A percentile compares a stretch with the other conserved stretches of the same genome.
phyloP scores from a whole-genome alignment of 2,797 vertebrate genomes.

The Pipistrellus pipistrellus region DNA sequence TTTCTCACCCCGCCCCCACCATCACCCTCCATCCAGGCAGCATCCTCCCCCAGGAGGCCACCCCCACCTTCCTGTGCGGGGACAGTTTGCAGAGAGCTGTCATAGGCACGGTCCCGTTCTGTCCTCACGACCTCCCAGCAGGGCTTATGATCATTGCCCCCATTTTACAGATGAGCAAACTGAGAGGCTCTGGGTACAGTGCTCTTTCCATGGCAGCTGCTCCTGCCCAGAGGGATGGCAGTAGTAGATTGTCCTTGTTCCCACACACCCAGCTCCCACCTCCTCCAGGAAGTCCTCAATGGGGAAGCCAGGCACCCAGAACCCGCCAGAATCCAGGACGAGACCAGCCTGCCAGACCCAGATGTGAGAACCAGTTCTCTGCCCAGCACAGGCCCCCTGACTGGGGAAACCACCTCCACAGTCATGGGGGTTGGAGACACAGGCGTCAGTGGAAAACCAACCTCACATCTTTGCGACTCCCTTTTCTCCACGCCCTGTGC shows the following conservation, averaged over 20 bases:
- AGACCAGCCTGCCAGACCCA: background rate
- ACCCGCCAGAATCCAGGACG: background rate
- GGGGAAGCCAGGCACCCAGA: background rate
- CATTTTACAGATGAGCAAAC: background rate
- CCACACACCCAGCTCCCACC: background rate
- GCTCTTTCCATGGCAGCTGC: background rate
- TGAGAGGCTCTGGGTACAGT: background rate
- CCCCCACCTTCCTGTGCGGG: rapidly evolving
- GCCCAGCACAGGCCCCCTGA: background rate
- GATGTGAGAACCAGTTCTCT: background rate
- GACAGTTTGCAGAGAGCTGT: background rate
- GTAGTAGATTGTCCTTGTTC: background rate
- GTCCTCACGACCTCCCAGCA: background rate
- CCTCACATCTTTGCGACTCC: background rate
- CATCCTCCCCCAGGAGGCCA: background rate
- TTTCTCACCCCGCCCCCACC: too few relatives aligned
- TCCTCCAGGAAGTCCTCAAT: background rate
- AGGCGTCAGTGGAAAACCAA: background rate
- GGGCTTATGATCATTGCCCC: background rate
- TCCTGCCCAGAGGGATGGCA: background rate
- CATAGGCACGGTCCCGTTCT: rapidly evolving
- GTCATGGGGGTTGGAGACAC: too few relatives aligned
- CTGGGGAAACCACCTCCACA: background rate
- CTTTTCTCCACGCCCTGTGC: background rate
- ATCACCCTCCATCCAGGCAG: rapidly evolving